Evolutionary conservation across 2,797 vertebrate genomes (phyloP), one percentile per base, ranked within the genome.

Genomic region (Acropternis orthonyx): DNA sequence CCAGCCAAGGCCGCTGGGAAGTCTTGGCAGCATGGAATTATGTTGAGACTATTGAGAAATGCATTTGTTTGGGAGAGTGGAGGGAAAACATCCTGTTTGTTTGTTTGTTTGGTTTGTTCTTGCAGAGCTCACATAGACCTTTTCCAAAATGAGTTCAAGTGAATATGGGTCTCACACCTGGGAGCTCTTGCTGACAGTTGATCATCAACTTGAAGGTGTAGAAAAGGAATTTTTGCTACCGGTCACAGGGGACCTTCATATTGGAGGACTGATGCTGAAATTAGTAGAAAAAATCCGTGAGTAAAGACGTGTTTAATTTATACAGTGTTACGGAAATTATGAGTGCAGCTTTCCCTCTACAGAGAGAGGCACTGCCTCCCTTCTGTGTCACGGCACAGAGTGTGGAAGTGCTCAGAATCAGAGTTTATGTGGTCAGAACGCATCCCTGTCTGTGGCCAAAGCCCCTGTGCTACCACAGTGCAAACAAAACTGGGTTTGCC

Each of bases 261-360:
- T 99, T 14, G 99, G 99, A 77, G 99, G 99, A 84, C 97, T 99
- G 95, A 99, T 99, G 99, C 98, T 99, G 49, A 99, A 98, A 95
- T 97, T 99, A 95, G 99, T 99, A 96, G 99, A 99, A 95, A 88
- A 98, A 97, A 99, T 99, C 93, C 97, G 99, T 99, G 98, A 98
- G 99, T 99, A 76, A 77, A 75, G 44, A 66, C 58, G 51, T 89
- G 37, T 89, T 90, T 82, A 26, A 85, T 59, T 86, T 93, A 56
- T 34, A 49, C 23, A 7, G 28, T 56, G 46, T 77, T 86, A 28
- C 21, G 89, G 52, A 84, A 91, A 39, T 79, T 54, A 41, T 56
- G 66, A 7, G 7, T 37, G 59, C 49, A 44, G 44, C 37, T 90
- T 92, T 75, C 48, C 48, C 20, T 63, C 36, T 58, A 2, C 21